phyloP scores from a whole-genome alignment of 2,888 invertebrate species.

The Allygus modestus region DNA sequence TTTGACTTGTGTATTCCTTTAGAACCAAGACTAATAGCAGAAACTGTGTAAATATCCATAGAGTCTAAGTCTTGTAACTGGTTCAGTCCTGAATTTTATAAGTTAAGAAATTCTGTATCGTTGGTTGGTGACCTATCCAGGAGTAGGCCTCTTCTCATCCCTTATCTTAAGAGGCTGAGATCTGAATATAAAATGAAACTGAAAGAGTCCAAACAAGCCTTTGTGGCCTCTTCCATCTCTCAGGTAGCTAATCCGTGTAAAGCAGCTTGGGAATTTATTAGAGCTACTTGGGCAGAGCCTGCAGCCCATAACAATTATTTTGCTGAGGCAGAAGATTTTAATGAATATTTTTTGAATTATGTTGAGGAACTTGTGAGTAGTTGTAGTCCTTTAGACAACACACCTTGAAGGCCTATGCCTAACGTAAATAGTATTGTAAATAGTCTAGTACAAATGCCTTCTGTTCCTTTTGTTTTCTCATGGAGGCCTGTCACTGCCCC shows the following conservation, averaged over 20 bases:
- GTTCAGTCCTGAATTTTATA: background rate
- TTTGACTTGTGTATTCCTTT: constrained; percentile 2
- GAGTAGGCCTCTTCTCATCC: background rate
- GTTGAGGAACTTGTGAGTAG: constrained; percentile 12
- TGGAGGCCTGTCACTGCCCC: background rate
- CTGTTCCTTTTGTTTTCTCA: background rate
- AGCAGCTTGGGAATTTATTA: constrained; percentile 32
- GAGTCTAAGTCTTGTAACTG: background rate
- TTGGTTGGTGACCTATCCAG: background rate
- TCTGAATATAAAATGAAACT: background rate
- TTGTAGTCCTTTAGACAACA: background rate
- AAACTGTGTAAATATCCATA: background rate
- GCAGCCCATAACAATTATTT: background rate
- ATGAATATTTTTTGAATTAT: constrained; percentile 3
- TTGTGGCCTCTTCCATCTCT: background rate
- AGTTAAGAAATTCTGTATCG: background rate
- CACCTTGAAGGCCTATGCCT: background rate
- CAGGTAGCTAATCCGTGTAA: constrained; percentile 28
- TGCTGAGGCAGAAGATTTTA: background rate
- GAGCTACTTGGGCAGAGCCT: background rate
- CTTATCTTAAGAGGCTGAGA: background rate
- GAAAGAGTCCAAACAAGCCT: background rate
- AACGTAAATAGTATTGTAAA: background rate
- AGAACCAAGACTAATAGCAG: background rate
- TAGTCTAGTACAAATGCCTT: background rate